phyloP scores from a whole-genome alignment of 2,888 invertebrate species.

The Chironomus tentans region DNA sequence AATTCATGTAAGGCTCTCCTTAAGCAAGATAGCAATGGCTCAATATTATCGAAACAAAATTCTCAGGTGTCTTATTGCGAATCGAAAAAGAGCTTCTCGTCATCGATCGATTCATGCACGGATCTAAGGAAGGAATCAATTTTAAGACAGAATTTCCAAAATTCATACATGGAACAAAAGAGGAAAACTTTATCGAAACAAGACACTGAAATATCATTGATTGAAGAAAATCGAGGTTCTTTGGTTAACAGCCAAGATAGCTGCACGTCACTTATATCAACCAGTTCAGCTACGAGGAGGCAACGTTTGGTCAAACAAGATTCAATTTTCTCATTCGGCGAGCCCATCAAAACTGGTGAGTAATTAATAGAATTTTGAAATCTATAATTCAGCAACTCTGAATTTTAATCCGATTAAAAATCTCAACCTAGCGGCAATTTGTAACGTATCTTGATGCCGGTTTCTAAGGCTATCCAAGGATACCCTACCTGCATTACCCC shows the following conservation, averaged over 20 bases:
- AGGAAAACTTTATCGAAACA: conserved; percentile 34
- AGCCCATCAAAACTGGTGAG: conserved; percentile 2
- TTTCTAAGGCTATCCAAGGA: too few relatives aligned
- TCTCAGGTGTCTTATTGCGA: conserved; percentile 43
- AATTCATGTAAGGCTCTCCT: conserved; percentile 40
- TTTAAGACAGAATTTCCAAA: conserved; percentile 37
- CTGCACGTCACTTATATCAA: conserved; percentile 32
- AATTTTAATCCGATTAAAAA: too few relatives aligned
- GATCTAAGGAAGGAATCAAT: conserved; percentile 34
- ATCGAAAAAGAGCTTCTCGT: conserved; percentile 35
- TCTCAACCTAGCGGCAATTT: too few relatives aligned
- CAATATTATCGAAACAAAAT: conserved; percentile 41
- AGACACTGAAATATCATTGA: conserved; percentile 34
- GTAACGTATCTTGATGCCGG: too few relatives aligned
- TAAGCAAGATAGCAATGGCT: conserved; percentile 42
- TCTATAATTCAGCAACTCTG: too few relatives aligned
- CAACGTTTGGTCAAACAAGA: conserved; percentile 43
- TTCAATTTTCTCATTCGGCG: conserved; percentile 41
- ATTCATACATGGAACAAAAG: conserved; percentile 36
- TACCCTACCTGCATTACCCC: too few relatives aligned
- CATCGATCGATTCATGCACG: conserved; percentile 30
- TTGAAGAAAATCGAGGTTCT: conserved; percentile 31
- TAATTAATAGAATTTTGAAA: neutral
- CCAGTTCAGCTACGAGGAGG: conserved; percentile 35
- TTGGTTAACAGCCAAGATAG: conserved; percentile 32